Conservation (phyloP, 2,797 vertebrate genomes). For the Meriones psammophilus region DNA sequence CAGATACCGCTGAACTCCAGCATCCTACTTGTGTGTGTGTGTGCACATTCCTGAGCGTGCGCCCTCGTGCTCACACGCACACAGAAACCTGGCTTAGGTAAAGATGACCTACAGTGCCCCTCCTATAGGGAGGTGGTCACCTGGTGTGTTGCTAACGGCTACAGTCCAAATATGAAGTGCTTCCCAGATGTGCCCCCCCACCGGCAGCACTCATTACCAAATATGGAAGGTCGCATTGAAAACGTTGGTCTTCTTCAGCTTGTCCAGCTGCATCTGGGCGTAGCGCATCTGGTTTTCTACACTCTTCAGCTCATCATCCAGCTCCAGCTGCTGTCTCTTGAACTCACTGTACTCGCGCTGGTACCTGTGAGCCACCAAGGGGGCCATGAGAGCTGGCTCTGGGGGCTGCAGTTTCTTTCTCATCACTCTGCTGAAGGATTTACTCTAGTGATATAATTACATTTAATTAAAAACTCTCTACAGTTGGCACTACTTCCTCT, state of each 20-base stretch:
- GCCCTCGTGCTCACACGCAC: background rate
- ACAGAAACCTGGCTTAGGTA: background rate
- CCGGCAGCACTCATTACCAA: slow-evolving; percentile 89
- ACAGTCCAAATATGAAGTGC: background rate
- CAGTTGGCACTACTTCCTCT: background rate
- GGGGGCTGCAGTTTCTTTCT: background rate
- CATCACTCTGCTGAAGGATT: background rate
- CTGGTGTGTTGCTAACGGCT: background rate
- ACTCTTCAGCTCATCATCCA: slow-evolving; percentile 98
- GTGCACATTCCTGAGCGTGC: background rate
- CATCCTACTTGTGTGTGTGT: background rate
- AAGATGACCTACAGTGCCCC: background rate
- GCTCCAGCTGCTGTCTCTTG: slow-evolving; percentile 97
- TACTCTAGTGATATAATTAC: background rate
- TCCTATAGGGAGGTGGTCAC: background rate
- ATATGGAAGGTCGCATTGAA: slow-evolving; percentile 99
- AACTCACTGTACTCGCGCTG: slow-evolving; percentile 99
- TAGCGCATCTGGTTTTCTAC: slow-evolving; percentile 99
- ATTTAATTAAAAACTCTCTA: background rate
- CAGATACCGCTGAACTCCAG: slow-evolving; percentile 23
- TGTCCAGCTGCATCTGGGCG: slow-evolving; percentile 97
- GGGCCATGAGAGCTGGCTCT: background rate
- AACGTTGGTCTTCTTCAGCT: slow-evolving; percentile 98
- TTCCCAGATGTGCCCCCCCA: background rate
- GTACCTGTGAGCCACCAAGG: slow-evolving; percentile 90